Evolutionary conservation across 2,888 invertebrate genomes (phyloP).

Genomic region (Halictus quadricinctus): DNA sequence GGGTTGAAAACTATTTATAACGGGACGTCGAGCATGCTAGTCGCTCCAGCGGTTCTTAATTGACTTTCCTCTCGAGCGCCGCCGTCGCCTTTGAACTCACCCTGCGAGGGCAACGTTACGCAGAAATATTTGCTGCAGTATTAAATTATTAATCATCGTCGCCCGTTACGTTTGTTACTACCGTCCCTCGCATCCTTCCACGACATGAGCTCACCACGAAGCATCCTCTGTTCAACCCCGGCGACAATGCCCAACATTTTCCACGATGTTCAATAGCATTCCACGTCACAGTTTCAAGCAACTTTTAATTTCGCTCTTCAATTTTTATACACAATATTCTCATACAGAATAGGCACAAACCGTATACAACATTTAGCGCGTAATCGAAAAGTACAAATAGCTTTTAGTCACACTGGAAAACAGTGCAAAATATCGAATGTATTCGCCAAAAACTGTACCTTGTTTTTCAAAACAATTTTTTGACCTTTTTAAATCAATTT

Average conservation of each 20-base stretch:
- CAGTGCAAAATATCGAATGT: neutral
- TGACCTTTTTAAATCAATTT: neutral
- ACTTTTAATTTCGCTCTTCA: neutral
- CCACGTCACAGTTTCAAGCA: neutral
- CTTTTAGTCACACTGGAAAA: neutral
- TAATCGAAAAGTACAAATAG: neutral
- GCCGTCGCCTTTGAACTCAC: slow-evolving; percentile 36
- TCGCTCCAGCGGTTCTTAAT: slow-evolving; percentile 35
- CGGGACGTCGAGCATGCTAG: slow-evolving; percentile 13
- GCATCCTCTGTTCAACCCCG: neutral
- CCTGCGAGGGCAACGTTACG: slow-evolving; percentile 15
- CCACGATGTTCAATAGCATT: neutral
- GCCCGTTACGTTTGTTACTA: neutral
- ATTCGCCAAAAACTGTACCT: neutral
- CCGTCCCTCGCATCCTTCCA: neutral
- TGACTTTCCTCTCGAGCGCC: slow-evolving; percentile 42
- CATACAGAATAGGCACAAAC: neutral
- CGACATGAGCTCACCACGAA: neutral
- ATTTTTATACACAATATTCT: neutral
- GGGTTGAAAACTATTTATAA: slow-evolving; percentile 53
- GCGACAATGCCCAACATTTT: neutral
- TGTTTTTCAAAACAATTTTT: neutral
- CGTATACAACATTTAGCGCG: neutral
- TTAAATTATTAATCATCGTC: slow-evolving; percentile 49
- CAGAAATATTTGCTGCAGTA: slow-evolving; percentile 35